These are phyloP conservation scores for Achroia grisella DNA, from an alignment of 1,140 invertebrate species.

Conservation along the genomic window DNA sequence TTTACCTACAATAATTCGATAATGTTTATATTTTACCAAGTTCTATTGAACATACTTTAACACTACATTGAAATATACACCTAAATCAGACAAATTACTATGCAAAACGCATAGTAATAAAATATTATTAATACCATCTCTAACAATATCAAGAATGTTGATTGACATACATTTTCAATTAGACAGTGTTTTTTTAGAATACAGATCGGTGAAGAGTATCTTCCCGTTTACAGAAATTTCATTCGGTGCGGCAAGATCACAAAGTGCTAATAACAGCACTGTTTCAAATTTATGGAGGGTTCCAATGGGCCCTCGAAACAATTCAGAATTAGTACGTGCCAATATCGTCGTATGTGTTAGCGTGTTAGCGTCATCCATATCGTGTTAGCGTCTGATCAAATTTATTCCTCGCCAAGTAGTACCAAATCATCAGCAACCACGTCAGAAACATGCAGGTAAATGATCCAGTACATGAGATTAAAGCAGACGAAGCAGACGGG, in stretches of 20 bases:
- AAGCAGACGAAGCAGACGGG: conserved; percentile 98
- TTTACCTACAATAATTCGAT: no score
- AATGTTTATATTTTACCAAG: no score
- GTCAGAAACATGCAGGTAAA: conserved; percentile 96
- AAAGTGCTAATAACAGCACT: conserved; percentile 7
- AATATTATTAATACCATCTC: background rate
- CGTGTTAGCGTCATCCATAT: background rate
- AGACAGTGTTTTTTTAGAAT: no score
- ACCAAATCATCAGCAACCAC: conserved; percentile 95
- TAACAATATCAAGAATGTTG: background rate
- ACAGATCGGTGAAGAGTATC: background rate
- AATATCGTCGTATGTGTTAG: background rate
- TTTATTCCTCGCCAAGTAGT: conserved; percentile 84
- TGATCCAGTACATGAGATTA: conserved; percentile 99
- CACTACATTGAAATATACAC: no score
- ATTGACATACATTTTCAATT: conserved; percentile 8
- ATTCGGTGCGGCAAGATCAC: conserved; percentile 4
- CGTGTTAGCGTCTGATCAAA: background rate
- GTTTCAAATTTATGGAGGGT: conserved; percentile 10
- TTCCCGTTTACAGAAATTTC: conserved; percentile 1
- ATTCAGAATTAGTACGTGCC: conserved; percentile 13
- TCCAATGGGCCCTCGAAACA: conserved; percentile 14
- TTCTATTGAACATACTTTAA: no score
- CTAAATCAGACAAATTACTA: no score
- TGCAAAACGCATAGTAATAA: background rate